These are phyloP conservation scores for Nerophis lumbriciformis DNA, from an alignment of 2,113 vertebrate species.

Conservation along the genomic window DNA sequence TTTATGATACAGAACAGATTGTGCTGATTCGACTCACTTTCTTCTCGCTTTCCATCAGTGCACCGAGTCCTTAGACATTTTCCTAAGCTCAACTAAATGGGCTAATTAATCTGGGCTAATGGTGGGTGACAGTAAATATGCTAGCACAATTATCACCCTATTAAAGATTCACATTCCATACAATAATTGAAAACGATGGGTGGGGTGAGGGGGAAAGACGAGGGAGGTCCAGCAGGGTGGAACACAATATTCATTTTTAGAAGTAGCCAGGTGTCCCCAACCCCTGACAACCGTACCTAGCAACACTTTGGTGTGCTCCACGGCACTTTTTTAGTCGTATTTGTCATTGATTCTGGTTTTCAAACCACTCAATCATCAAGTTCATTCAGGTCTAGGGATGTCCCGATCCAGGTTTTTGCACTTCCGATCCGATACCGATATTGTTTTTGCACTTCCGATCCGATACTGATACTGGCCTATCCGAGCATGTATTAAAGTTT, in stretches of 20 bases:
- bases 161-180: conserved; percentile 76
- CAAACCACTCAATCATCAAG: too few species aligned
- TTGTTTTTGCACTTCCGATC: too few species aligned
- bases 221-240: conserved; percentile 34
- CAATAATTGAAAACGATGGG: conserved; percentile 70
- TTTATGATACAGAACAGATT: conserved; percentile 58
- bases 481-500: too few species aligned
- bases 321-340: too few species aligned
- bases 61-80: conserved; percentile 72
- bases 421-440: too few species aligned
- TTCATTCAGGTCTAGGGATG: too few species aligned
- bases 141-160: conserved; percentile 76
- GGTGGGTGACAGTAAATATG: conserved; percentile 80
- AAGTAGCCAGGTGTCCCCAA: conserved; percentile 11
- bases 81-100: conserved; percentile 77
- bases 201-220: conserved; percentile 37
- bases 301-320: too few species aligned
- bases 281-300: neutral
- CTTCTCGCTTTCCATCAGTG: conserved; percentile 55
- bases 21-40: conserved; percentile 63
- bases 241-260: conserved; percentile 45
- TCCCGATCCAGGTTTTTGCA: too few species aligned
- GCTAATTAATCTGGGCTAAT: conserved; percentile 79
- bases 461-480: too few species aligned
- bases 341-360: too few species aligned